These are phyloP conservation scores for Stenodera caucasica DNA, from an alignment of 2,888 invertebrate genomes.

Conservation along the genomic window DNA sequence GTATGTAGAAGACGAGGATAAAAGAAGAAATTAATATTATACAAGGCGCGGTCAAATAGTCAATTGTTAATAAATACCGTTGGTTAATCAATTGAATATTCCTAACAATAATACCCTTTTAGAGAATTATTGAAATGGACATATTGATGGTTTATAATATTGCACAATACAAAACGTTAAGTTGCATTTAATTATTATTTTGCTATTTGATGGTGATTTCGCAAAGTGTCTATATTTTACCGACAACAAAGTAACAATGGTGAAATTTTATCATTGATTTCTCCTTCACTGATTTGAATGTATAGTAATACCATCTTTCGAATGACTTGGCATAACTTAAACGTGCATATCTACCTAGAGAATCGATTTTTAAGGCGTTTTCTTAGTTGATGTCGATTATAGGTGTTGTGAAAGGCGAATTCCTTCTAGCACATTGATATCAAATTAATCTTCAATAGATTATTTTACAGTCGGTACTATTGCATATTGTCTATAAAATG, in stretches of 20 bases:
- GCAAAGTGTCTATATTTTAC: constrained; percentile 21
- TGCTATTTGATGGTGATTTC: constrained; percentile 20
- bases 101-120: neutral
- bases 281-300: constrained; percentile 30
- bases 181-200: constrained; percentile 20
- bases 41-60: constrained; percentile 1
- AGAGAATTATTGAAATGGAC: neutral
- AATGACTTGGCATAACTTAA: constrained; percentile 30
- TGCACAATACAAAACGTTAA: neutral
- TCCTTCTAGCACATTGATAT: constrained; percentile 29
- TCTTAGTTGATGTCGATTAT: constrained; percentile 27
- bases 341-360: constrained; percentile 24
- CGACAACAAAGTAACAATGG: constrained; percentile 24
- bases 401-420: constrained; percentile 30
- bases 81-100: neutral
- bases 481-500: neutral
- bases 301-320: constrained; percentile 31
- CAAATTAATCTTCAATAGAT: constrained; percentile 30
- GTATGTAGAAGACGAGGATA: neutral
- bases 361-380: constrained; percentile 31
- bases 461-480: constrained; percentile 24
- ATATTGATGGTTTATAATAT: constrained; percentile 3
- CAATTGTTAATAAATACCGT: neutral
- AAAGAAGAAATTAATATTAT: neutral
- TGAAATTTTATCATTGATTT: constrained; percentile 32